Conservation (phyloP, 2,113 vertebrate genomes). For the Galemys pyrenaicus region DNA sequence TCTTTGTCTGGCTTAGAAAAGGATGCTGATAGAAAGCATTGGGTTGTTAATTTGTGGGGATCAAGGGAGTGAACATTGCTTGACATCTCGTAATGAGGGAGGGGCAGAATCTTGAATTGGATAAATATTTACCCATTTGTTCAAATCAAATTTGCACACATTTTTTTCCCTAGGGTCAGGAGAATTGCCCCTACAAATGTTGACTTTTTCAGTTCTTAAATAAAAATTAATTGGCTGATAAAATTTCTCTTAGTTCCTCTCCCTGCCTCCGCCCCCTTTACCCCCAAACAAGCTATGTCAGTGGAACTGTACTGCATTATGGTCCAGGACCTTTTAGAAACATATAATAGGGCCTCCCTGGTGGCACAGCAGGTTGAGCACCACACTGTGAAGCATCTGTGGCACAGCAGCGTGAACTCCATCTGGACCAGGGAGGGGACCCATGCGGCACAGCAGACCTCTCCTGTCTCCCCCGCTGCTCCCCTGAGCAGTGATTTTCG, state of each 20-base stretch:
- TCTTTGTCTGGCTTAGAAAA: background rate
- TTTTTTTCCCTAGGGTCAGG: background rate
- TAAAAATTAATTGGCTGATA: background rate
- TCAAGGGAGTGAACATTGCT: background rate
- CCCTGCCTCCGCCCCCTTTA: background rate
- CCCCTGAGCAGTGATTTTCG: too few relatives aligned
- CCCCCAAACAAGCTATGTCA: background rate
- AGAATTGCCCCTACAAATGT: background rate
- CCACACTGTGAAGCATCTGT: too few relatives aligned
- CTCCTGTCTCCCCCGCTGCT: too few relatives aligned
- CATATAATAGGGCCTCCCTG: too few relatives aligned
- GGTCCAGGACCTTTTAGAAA: background rate
- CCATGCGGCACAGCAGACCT: too few relatives aligned
- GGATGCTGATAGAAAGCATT: background rate
- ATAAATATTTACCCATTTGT: conserved; percentile 11
- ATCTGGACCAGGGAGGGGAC: too few relatives aligned
- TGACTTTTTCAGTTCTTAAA: background rate
- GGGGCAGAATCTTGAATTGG: background rate
- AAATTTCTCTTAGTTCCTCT: background rate
- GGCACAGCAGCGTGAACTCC: too few relatives aligned
- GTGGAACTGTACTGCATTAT: background rate
- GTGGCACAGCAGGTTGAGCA: too few relatives aligned
- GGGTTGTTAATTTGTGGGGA: background rate
- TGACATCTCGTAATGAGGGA: background rate
- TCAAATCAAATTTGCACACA: background rate